Conservation (phyloP, 2,797 vertebrate species). For the Meriones psammophilus region DNA sequence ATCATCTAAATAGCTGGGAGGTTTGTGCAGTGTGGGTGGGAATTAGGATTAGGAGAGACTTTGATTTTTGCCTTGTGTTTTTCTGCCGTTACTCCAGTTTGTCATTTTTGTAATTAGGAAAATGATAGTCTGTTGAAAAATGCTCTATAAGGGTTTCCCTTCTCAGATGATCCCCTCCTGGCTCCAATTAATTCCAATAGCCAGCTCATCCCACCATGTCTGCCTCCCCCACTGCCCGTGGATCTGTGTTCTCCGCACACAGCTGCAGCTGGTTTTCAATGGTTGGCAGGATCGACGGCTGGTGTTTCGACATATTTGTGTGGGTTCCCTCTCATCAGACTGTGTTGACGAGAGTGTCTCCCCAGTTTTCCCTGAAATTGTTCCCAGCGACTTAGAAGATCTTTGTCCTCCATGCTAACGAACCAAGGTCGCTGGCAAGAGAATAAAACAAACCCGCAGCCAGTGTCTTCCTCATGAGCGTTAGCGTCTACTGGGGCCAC, state of each 20-base stretch:
- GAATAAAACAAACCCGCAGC: not conserved
- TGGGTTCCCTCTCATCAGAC: constrained; percentile 50
- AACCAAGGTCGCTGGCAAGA: constrained; percentile 34
- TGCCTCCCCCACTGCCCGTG: constrained; percentile 22
- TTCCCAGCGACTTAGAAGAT: constrained; percentile 56
- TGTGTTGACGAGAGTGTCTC: constrained; percentile 47
- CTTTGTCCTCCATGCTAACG: constrained; percentile 46
- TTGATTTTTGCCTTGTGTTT: constrained; percentile 5
- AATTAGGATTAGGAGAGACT: constrained; percentile 16
- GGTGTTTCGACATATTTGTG: constrained; percentile 62
- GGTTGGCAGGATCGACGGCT: constrained; percentile 62
- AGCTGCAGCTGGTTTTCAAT: constrained; percentile 66
- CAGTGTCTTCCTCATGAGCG: constrained; percentile 47
- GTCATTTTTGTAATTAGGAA: constrained; percentile 62
- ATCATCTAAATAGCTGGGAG: not conserved
- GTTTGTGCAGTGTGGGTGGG: not conserved
- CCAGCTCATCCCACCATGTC: constrained; percentile 1
- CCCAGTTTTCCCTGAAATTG: constrained; percentile 41
- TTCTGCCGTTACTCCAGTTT: constrained; percentile 39
- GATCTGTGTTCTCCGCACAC: constrained; percentile 55
- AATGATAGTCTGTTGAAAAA: constrained; percentile 72
- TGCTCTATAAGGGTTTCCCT: not conserved
- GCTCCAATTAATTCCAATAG: constrained; percentile 57
- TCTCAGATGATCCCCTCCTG: constrained; percentile 29
- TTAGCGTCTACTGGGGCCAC: constrained; percentile 13